Conservation (phyloP, 2,888 invertebrate genomes). For the Seira ritae region DNA sequence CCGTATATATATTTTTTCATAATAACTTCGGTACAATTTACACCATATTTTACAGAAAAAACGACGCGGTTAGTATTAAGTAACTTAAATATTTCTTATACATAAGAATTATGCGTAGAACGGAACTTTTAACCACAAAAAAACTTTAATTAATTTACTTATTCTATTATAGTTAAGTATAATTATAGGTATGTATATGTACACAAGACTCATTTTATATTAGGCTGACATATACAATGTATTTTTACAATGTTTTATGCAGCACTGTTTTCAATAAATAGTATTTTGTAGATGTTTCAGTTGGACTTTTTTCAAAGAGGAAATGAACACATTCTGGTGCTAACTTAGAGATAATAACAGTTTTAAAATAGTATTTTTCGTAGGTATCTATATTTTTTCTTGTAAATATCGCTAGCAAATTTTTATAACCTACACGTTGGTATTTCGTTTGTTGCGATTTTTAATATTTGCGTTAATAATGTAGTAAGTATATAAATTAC, state of each 20-base stretch:
- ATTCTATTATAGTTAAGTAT: constrained; percentile 31
- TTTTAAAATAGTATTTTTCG: not conserved
- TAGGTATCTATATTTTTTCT: not conserved
- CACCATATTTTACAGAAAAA: not conserved
- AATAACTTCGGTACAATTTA: constrained; percentile 5
- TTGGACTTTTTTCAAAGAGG: constrained; percentile 53
- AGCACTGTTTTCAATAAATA: constrained; percentile 9
- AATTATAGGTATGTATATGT: not conserved
- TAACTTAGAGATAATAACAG: constrained; percentile 27
- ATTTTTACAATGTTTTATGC: not conserved
- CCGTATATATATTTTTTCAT: not conserved
- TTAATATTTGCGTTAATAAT: not conserved
- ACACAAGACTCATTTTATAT: constrained; percentile 47
- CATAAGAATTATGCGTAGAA: not conserved
- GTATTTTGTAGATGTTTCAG: constrained; percentile 18
- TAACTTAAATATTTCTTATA: not conserved
- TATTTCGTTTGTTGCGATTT: constrained; percentile 2
- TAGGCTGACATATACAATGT: constrained; percentile 16
- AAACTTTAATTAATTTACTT: not conserved
- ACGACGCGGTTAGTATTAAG: not conserved
- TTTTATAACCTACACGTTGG: constrained; percentile 1
- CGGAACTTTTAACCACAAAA: constrained; percentile 12
- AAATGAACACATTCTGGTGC: constrained; percentile 66
- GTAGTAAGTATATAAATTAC: not conserved
- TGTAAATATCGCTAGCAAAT: not conserved